Percentiles rank a stretch among this genome's conserved stretches.
Conservation (phyloP, 2,888 invertebrate species). For the Bellardia bayeri region DNA sequence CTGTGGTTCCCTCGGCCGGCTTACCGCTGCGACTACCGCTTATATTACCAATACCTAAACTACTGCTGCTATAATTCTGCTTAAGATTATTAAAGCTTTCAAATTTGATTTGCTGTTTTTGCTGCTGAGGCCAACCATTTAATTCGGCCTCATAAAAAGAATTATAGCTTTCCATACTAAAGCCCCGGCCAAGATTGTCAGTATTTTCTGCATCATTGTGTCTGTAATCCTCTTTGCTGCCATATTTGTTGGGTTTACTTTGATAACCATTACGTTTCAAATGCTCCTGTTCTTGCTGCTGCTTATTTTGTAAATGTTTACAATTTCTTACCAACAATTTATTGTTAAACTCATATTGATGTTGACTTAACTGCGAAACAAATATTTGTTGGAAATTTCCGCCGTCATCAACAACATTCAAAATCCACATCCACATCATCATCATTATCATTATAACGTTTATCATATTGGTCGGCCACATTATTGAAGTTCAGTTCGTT, state of each 20-base stretch:
- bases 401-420: not conserved
- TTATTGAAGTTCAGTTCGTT: slow-evolving; percentile 21
- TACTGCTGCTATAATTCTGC: slow-evolving; percentile 18
- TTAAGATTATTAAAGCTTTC: slow-evolving; percentile 36
- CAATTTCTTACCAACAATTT: slow-evolving; percentile 63
- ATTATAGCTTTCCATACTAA: slow-evolving; percentile 60
- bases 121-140: slow-evolving; percentile 15
- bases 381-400: slow-evolving; percentile 33
- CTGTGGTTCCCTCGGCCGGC: not conserved
- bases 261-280: slow-evolving; percentile 2
- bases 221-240: slow-evolving; percentile 19
- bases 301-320: slow-evolving; percentile 68
- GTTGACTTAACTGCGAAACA: slow-evolving; percentile 60
- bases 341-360: slow-evolving; percentile 58
- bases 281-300: slow-evolving; percentile 11
- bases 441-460: slow-evolving; percentile 8
- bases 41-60: slow-evolving; percentile 14
- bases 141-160: slow-evolving; percentile 46
- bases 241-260: not conserved
- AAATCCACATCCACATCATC: not conserved
- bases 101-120: slow-evolving; percentile 32
- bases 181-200: slow-evolving; percentile 30
- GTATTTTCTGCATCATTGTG: not conserved
- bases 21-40: not conserved
- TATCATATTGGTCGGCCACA: slow-evolving; percentile 14